phyloP scores from a whole-genome alignment of 1,140 invertebrate genomes.

The Spodoptera litura region DNA sequence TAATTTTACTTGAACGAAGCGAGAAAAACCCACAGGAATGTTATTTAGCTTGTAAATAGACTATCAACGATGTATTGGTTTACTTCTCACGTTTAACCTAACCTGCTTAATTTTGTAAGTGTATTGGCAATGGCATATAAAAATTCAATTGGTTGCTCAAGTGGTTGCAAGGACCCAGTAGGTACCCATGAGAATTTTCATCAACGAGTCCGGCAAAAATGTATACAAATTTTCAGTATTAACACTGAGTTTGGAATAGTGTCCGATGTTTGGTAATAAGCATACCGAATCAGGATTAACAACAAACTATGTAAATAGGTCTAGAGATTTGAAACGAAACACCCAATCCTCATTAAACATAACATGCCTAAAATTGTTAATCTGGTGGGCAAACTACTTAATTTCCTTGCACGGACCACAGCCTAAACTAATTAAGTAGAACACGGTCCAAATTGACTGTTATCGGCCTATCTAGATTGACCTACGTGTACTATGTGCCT shows the following conservation, averaged over 20 bases:
- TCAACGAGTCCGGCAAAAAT: too few relatives aligned
- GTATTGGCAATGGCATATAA: neutral
- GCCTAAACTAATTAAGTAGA: slow-evolving; percentile 45
- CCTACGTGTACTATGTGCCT: slow-evolving; percentile 13
- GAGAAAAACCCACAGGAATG: slow-evolving; percentile 9
- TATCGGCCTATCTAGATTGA: slow-evolving; percentile 47
- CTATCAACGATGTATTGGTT: slow-evolving; percentile 25
- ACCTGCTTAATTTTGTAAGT: neutral
- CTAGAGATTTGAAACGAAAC: neutral
- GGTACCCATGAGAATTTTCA: too few relatives aligned
- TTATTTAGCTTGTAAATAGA: slow-evolving; percentile 30
- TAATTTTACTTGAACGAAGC: slow-evolving; percentile 33
- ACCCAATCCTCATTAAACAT: neutral
- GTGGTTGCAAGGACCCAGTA: too few relatives aligned
- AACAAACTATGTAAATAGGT: neutral
- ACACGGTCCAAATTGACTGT: slow-evolving; percentile 3
- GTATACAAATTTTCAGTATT: too few relatives aligned
- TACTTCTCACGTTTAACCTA: slow-evolving; percentile 1
- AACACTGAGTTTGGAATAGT: too few relatives aligned
- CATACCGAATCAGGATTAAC: neutral
- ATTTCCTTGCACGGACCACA: slow-evolving; percentile 19
- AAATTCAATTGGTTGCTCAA: too few relatives aligned
- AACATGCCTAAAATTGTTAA: slow-evolving; percentile 25
- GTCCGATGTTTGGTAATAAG: too few relatives aligned
- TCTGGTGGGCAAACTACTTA: slow-evolving; percentile 19